phyloP scores from a whole-genome alignment of 2,113 vertebrate species.

The Lepidiolamprologus cunningtoni region DNA sequence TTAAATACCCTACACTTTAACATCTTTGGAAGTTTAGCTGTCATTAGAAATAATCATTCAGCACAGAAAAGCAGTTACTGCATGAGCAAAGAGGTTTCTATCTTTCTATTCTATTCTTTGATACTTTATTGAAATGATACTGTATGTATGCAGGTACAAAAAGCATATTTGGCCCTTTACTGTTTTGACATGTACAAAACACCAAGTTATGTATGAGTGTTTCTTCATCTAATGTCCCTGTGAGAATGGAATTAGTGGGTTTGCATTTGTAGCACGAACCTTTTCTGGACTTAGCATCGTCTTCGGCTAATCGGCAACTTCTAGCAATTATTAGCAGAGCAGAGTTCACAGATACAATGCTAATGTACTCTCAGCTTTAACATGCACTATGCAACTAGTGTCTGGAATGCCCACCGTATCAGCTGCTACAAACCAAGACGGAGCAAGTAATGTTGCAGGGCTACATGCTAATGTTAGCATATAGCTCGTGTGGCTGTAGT shows the following conservation, averaged over 20 bases:
- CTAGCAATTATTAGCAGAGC: not conserved
- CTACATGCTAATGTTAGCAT: not conserved
- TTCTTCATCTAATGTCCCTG: not conserved
- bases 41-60: not conserved
- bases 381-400: not conserved
- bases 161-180: not conserved
- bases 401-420: not conserved
- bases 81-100: not conserved
- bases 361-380: not conserved
- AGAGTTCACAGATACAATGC: not conserved
- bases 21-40: rapidly evolving
- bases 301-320: not conserved
- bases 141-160: not conserved
- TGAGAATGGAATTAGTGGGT: not conserved
- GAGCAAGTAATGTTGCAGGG: not conserved
- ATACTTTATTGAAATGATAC: not conserved
- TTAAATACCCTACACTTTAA: rapidly evolving
- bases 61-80: not conserved
- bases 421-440: not conserved
- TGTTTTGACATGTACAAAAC: not conserved
- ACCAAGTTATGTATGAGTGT: not conserved
- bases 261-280: not conserved
- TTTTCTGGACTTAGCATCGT: not conserved
- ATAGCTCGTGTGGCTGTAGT: not conserved
- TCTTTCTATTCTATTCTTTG: not conserved